Evolutionary conservation across 1,140 invertebrate species (phyloP), one percentile per base, ranked within the genome.

Genomic region (Andricus grossulariae): DNA sequence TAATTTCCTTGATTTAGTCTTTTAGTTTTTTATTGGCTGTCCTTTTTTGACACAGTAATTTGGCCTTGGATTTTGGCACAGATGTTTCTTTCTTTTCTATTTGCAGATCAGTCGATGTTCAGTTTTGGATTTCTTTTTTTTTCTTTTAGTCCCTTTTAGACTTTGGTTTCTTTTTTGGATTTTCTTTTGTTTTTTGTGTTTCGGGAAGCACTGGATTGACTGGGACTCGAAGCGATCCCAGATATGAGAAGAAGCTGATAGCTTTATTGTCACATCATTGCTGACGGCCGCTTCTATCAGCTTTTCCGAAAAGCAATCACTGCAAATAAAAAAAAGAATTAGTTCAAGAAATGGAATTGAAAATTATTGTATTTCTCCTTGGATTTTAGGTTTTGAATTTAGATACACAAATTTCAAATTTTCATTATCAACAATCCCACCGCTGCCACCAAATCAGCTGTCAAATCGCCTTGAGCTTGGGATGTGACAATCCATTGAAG

Each of bases 241-340:
- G 82, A 87, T 83, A 89, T 88, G 81, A 78, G 78, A 88, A 83
- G 82, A 86, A 87, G 81, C 77, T 87, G 83, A 82, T 87, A 85
- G 85, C 86, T 87, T 92, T 92, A 90, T 92, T 92, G 90, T 92
- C 91, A 91, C 90, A 90, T 91, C 89, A 88, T 91, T 87, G 85
- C 80, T 82, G 80, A 73, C 83, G 78, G 80, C 83, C 73, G 77
- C 78, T 45, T 79, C 82, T 82, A 84, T 89, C 86, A 88, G 84
- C 89, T 87, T 83, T 85, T 83, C 78, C 80, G 79, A 87, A 85
- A 82, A 86, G 88, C 88, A 82, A 84, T 87, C 84, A 72, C 90
- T 91, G 88, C 13, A 80, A 88, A 85, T 49, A 86, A 45, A 84
- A 80, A 74, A 74, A 73, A 74, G 70, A 21, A 73, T 79, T 60